Percentiles rank a stretch among this genome's conserved stretches.
phyloP scores from a whole-genome alignment of 2,113 vertebrate genomes.

The Nettapus auritus region DNA sequence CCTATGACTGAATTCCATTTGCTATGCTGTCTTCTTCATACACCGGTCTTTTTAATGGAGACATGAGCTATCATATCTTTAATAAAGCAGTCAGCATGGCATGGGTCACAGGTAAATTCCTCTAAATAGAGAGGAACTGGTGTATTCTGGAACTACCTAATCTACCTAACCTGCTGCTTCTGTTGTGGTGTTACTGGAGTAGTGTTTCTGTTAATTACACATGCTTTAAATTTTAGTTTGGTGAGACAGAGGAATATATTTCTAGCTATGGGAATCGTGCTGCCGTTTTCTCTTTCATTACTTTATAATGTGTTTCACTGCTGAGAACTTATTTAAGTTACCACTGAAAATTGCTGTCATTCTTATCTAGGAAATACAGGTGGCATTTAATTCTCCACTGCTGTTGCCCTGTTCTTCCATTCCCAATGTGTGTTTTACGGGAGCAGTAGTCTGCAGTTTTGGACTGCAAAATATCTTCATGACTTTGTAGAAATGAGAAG shows the following conservation, averaged over 20 bases:
- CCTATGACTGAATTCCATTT: neutral
- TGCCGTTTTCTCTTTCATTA: neutral
- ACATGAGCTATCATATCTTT: neutral
- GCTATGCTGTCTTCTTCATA: neutral
- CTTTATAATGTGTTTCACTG: neutral
- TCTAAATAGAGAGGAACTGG: neutral
- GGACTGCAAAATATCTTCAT: neutral
- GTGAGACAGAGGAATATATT: neutral
- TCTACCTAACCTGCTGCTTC: neutral
- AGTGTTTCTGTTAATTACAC: neutral
- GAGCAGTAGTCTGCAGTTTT: neutral
- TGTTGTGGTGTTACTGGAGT: neutral
- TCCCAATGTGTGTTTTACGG: neutral
- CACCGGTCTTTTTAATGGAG: neutral
- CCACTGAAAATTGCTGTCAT: neutral
- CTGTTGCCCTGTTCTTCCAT: neutral
- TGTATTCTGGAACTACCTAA: neutral
- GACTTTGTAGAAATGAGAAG: neutral
- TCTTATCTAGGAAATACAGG: neutral
- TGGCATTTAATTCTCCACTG: neutral
- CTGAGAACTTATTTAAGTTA: neutral
- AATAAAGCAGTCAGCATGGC: neutral
- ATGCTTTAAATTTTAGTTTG: neutral
- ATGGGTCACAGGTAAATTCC: neutral
- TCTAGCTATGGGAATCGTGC: neutral